Percentiles rank a stretch among this genome's conserved stretches.
These are phyloP conservation scores for Riparia riparia DNA, from an alignment of 2,113 vertebrate species.

Conservation along the genomic window DNA sequence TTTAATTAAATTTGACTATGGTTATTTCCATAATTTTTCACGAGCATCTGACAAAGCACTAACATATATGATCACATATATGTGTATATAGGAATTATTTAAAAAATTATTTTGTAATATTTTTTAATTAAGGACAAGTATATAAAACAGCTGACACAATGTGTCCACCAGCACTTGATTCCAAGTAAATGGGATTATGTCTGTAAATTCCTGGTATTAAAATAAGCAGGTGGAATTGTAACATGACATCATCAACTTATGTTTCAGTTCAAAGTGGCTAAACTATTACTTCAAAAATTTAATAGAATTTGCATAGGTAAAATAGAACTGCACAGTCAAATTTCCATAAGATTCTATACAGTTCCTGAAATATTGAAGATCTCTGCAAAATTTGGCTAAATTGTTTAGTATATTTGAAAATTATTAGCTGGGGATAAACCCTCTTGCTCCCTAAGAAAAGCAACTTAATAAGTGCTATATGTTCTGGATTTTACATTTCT, in stretches of 20 bases:
- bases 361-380: background rate
- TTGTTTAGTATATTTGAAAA: background rate
- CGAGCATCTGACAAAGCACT: background rate
- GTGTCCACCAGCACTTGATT: background rate
- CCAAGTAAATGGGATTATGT: background rate
- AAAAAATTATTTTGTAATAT: background rate
- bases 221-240: background rate
- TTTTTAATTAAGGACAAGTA: background rate
- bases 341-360: background rate
- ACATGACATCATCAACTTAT: background rate
- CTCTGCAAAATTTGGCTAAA: background rate
- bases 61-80: background rate
- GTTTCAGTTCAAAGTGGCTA: background rate
- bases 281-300: background rate
- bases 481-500: background rate
- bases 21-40: background rate
- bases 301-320: background rate
- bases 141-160: background rate
- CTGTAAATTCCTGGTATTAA: background rate
- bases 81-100: background rate
- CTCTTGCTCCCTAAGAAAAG: background rate
- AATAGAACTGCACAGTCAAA: background rate
- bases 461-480: background rate
- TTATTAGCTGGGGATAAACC: background rate
- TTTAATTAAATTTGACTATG: background rate